phyloP scores from a whole-genome alignment of 1,140 invertebrate species.

The Copidosoma floridanum region DNA sequence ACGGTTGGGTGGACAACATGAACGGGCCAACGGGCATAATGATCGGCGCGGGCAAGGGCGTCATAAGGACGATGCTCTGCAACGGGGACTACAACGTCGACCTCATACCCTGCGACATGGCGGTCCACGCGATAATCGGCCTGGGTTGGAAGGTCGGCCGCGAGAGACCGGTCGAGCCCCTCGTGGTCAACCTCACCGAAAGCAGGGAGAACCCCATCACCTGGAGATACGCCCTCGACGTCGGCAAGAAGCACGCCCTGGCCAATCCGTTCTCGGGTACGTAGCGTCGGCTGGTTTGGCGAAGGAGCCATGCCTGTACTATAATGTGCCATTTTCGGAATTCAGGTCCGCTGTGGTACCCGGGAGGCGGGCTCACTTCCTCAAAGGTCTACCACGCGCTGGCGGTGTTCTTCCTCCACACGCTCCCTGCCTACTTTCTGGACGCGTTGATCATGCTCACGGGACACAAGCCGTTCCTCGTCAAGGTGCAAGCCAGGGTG shows the following conservation, averaged over 20 bases:
- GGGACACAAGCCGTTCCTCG: constrained; percentile 74
- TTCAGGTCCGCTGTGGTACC: constrained; percentile 72
- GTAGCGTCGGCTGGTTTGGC: no score
- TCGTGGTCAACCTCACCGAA: constrained; percentile 62
- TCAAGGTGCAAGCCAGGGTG: constrained; percentile 66
- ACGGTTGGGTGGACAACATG: constrained; percentile 91
- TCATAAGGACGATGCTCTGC: constrained; percentile 70
- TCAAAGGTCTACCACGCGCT: constrained; percentile 67
- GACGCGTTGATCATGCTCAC: constrained; percentile 68
- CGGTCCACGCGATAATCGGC: constrained; percentile 65
- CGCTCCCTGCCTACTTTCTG: constrained; percentile 78
- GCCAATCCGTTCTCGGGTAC: constrained; percentile 57
- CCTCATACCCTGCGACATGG: constrained; percentile 69
- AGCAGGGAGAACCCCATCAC: constrained; percentile 63
- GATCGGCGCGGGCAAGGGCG: constrained; percentile 77
- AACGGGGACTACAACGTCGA: constrained; percentile 57
- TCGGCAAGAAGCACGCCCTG: constrained; percentile 58
- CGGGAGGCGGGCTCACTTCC: constrained; percentile 71
- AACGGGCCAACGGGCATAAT: constrained; percentile 87
- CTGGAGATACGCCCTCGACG: constrained; percentile 76
- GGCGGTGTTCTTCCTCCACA: constrained; percentile 71
- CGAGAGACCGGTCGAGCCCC: constrained; percentile 50
- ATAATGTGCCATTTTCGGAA: neutral
- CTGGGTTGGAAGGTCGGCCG: constrained; percentile 58
- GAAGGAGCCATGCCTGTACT: no score